Evolutionary conservation across 2,797 vertebrate genomes (phyloP), one percentile per base, ranked within the genome.

Genomic region (Sorex maritimensis): DNA sequence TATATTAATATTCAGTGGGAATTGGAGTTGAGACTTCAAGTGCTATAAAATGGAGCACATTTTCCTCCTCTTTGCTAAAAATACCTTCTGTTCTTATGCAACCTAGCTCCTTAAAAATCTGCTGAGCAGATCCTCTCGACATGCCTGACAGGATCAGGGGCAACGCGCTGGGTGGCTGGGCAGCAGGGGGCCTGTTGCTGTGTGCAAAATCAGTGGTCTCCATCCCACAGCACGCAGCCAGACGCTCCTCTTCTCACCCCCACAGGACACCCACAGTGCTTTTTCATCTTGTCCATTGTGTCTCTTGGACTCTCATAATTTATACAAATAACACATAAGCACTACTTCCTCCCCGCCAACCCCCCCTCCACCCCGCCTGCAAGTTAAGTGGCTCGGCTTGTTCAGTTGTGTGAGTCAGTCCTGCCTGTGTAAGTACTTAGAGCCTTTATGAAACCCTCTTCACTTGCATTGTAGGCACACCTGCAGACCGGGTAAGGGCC

Each of bases 21-120:
- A 12, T 81, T 72, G 91, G 69, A 93, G 30, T 91, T 67, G 34
- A 52, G 78, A 88, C n/a, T 67, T 89, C 13, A 44, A 82, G 28
- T 79, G 58, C 65, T 81, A 71, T 78, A 81, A 85, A 78, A 34
- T 87, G 72, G 30, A 74, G 26, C 71, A 88, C 21, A 79, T 83
- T 81, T 94, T 95, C 75, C 52, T 90, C 38, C 21, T 63, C 58
- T 93, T 81, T 81, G 58, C 67, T 89, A 71, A 93, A 93, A 92
- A 67, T 81, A 63, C 23, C 1, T 79, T 92, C 89, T 82, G 13
- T 92, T 94, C n/a, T 93, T 87, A 19, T 90, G 88, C 49, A 81
- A 0, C 74, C 81, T 78, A 65, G 19, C 46, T 92, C 73, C 38
- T 88, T 85, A 67, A 90, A 86, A 84, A 77, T 77, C 73, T 86